Conservation (phyloP, 2,888 invertebrate species). For the Eupeodes luniger region DNA sequence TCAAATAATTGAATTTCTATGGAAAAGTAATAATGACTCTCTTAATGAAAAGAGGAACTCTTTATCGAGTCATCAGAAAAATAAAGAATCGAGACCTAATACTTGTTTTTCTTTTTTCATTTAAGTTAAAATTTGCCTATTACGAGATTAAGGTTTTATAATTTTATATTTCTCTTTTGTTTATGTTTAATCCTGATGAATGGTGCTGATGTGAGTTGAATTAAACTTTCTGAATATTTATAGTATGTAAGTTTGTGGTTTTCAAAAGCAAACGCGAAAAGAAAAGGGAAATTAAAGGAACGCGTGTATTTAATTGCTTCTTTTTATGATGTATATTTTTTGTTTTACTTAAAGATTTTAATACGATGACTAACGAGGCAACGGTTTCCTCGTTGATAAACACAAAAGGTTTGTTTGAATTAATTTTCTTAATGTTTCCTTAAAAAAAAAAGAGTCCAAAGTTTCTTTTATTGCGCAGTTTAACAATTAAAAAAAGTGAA, state of each 20-base stretch:
- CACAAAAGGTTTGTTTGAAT: background rate
- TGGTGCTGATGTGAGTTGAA: background rate
- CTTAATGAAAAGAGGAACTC: background rate
- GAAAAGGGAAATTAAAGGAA: background rate
- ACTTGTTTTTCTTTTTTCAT: background rate
- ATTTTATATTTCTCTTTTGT: slow-evolving; percentile 2
- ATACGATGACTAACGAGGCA: background rate
- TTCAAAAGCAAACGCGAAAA: background rate
- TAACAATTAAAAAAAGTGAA: background rate
- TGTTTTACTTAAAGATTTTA: background rate
- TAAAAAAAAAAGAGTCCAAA: background rate
- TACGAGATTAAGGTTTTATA: background rate
- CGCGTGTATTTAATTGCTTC: slow-evolving; percentile 31
- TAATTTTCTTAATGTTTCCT: background rate
- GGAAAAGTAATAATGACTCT: background rate
- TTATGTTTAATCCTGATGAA: background rate
- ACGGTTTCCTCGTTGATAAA: background rate
- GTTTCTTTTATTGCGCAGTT: background rate
- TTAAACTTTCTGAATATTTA: background rate
- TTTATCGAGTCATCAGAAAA: background rate
- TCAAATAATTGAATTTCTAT: background rate
- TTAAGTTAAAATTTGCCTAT: background rate
- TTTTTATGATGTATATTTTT: slow-evolving; percentile 5
- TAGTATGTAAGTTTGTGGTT: background rate
- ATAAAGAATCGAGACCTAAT: background rate